Evolutionary conservation across 2,888 invertebrate species (phyloP), one percentile per base, ranked within the genome.

Genomic region (Mantis religiosa): DNA sequence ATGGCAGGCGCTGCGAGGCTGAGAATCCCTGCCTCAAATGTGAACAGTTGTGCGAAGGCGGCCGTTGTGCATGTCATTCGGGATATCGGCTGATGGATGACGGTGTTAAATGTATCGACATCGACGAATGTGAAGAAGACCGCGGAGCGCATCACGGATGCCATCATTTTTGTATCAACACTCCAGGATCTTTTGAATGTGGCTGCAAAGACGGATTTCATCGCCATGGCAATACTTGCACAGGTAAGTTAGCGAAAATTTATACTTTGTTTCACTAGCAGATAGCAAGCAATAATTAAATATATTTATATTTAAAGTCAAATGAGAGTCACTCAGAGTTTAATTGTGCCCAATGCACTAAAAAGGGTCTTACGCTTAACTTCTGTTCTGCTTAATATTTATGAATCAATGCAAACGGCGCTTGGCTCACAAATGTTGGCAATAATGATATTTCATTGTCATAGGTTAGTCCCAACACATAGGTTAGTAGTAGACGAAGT

Each of bases 31-130:
- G 95, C 90, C 92, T 92, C 2, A 90, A 91, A 1, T 95, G 95
- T 91, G 94, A 94, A 8, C 95, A 96, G 90, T 91, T 90, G 20
- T 95, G 95, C 91, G 91, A 92, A 9, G 95, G 95, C 89, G 92
- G 92, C 47, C 92, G 92, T 14, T 95, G 95, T 91, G 91, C 92
- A 27, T 95, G 95, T 90, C 93, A 94, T 0, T 91, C 92, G 14
- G 93, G 92, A 4, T 92, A 90, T 84, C 91, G 91, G 81, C 90
- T 91, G 7, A 87, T 91, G 14, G 93, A 15, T 92, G 93, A 92
- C 54, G 91, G 91, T 47, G 91, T 91, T 2, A 91, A 91, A 1
- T 94, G 93, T 82, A 30, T 84, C 27, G 88, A 87, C 27, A 83
- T 90, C 14, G 90, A 91, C 88, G 89, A 89, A 34, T 91, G 91